A percentile compares a stretch with the other conserved stretches of the same genome.
Conservation (phyloP, 2,888 invertebrate species). For the Eupithecia centaureata region DNA sequence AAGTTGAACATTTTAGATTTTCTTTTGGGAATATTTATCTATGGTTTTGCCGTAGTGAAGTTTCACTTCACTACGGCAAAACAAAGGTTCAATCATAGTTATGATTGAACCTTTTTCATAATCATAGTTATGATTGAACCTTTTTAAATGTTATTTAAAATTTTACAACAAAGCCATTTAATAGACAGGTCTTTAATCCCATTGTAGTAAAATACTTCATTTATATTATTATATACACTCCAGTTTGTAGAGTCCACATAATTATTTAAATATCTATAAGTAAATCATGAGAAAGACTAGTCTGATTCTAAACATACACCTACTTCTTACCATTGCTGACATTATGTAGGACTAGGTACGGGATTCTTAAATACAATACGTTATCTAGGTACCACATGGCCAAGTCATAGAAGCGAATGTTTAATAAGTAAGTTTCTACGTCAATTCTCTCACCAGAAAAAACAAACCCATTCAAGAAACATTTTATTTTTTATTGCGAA, state of each 20-base stretch:
- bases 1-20: too few species aligned
- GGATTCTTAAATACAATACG: neutral
- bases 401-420: neutral
- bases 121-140: too few species aligned
- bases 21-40: too few species aligned
- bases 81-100: too few species aligned
- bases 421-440: neutral
- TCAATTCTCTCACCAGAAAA: neutral
- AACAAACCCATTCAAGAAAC: conserved; percentile 20
- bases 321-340: neutral
- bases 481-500: conserved; percentile 41
- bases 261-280: neutral
- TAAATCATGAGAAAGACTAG: too few species aligned
- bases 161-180: too few species aligned
- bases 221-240: neutral
- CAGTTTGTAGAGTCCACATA: neutral
- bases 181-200: too few species aligned
- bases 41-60: too few species aligned
- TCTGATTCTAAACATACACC: neutral
- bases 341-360: neutral
- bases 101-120: too few species aligned
- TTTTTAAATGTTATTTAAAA: too few species aligned
- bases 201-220: neutral
- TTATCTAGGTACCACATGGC: neutral
- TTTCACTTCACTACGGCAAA: too few species aligned